These are phyloP conservation scores for Falco peregrinus DNA, from an alignment of 2,797 vertebrate genomes.

Conservation along the genomic window DNA sequence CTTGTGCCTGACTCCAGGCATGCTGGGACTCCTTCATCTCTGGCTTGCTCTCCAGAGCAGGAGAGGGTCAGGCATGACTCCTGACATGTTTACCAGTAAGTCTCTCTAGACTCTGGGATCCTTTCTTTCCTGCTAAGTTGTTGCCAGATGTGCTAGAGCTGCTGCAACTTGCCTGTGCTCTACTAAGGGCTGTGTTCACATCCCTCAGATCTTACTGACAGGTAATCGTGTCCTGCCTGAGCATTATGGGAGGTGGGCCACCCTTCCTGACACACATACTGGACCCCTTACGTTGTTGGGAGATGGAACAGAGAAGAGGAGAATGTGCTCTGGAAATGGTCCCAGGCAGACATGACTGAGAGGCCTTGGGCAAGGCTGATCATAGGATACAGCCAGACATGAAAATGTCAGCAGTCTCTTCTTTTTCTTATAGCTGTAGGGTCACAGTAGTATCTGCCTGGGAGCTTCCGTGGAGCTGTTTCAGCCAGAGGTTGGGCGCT, in stretches of 20 bases:
- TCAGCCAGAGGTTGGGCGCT: background rate
- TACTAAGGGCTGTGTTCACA: background rate
- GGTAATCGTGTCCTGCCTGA: background rate
- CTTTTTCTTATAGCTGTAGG: background rate
- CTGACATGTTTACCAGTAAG: fast-evolving
- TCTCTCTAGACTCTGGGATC: background rate
- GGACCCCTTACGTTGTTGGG: fast-evolving
- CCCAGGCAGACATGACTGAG: background rate
- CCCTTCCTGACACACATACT: background rate
- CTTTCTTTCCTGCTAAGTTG: background rate
- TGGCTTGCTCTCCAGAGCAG: background rate
- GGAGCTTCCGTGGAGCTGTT: background rate
- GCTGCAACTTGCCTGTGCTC: background rate
- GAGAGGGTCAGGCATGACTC: background rate
- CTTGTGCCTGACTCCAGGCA: too few species aligned
- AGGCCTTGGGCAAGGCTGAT: background rate
- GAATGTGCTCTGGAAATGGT: background rate
- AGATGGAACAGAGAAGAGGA: background rate
- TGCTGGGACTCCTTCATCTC: background rate
- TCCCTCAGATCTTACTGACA: background rate
- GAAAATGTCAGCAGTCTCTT: background rate
- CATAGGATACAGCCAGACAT: background rate
- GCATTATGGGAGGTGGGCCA: fast-evolving
- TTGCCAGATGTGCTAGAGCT: background rate
- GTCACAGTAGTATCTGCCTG: background rate